These are phyloP conservation scores for Rhagonycha lutea DNA, from an alignment of 2,888 invertebrate species.

Conservation along the genomic window DNA sequence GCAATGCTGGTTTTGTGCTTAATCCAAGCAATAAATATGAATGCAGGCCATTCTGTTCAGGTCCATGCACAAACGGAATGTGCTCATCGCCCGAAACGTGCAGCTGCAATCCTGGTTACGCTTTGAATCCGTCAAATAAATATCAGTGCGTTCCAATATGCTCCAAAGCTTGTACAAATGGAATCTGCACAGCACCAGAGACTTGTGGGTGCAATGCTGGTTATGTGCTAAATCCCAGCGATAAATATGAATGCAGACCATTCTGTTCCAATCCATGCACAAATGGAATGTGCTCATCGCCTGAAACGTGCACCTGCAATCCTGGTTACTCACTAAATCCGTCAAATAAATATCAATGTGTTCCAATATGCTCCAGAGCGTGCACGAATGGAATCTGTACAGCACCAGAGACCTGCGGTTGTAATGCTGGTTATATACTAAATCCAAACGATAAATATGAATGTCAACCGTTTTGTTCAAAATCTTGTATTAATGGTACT, in stretches of 20 bases:
- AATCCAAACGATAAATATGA: background rate
- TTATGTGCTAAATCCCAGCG: background rate
- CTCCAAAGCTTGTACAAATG: slow-evolving; percentile 43
- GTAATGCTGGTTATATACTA: slow-evolving; percentile 34
- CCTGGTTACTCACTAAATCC: slow-evolving; percentile 39
- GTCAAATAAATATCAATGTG: slow-evolving; percentile 35
- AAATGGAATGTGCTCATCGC: slow-evolving; percentile 33
- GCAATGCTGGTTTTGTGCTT: background rate
- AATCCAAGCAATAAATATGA: slow-evolving; percentile 34
- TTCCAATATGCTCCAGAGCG: background rate
- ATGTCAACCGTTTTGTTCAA: slow-evolving; percentile 16
- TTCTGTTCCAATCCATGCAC: slow-evolving; percentile 33
- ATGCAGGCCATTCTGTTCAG: background rate
- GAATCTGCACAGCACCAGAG: slow-evolving; percentile 48
- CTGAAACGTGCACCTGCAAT: background rate
- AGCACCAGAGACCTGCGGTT: slow-evolving; percentile 50
- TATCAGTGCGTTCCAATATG: slow-evolving; percentile 1
- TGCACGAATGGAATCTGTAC: slow-evolving; percentile 47
- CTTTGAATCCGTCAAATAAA: background rate
- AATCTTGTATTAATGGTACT: slow-evolving; percentile 44
- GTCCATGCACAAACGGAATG: slow-evolving; percentile 42
- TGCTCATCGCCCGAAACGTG: slow-evolving; percentile 49
- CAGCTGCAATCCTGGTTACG: slow-evolving; percentile 44
- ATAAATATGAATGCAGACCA: slow-evolving; percentile 33
- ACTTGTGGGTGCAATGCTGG: slow-evolving; percentile 51